phyloP scores from a whole-genome alignment of 2,888 invertebrate species.

The Beris morrisii region DNA sequence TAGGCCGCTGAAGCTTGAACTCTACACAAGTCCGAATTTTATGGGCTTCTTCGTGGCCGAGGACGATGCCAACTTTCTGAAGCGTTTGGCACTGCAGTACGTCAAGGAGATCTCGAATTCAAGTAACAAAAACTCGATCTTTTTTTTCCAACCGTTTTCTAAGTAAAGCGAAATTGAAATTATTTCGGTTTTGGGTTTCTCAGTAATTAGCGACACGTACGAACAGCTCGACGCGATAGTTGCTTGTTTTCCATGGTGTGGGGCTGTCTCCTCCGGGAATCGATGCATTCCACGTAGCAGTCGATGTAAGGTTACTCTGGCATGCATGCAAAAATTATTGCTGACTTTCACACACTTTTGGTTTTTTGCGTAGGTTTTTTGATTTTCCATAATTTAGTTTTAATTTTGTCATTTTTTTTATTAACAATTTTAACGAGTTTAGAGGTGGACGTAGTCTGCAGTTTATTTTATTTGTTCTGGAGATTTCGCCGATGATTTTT shows the following conservation, averaged over 20 bases:
- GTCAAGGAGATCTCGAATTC: conserved; percentile 76
- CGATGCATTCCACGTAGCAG: conserved; percentile 65
- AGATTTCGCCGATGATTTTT: too few species aligned
- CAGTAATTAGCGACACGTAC: conserved; percentile 65
- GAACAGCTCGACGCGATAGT: conserved; percentile 75
- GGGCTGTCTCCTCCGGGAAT: conserved; percentile 61
- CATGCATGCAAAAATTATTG: neutral
- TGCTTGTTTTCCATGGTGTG: conserved; percentile 78
- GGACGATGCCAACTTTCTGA: conserved; percentile 77
- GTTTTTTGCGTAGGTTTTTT: conserved; percentile 8
- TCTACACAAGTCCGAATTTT: conserved; percentile 84
- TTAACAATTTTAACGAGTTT: too few species aligned
- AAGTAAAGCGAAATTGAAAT: neutral
- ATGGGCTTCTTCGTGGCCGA: conserved; percentile 89
- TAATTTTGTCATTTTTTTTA: conserved; percentile 38
- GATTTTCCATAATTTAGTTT: neutral
- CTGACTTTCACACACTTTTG: too few species aligned
- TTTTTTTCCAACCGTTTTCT: neutral
- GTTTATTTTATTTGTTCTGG: too few species aligned
- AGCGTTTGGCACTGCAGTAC: conserved; percentile 76
- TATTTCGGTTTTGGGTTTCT: conserved; percentile 11
- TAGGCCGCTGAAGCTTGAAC: conserved; percentile 72
- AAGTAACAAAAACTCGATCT: conserved; percentile 57
- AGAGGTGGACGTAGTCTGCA: too few species aligned
- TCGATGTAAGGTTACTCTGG: conserved; percentile 60